phyloP scores from a whole-genome alignment of 2,888 invertebrate species.

The Drosophila subquinaria region DNA sequence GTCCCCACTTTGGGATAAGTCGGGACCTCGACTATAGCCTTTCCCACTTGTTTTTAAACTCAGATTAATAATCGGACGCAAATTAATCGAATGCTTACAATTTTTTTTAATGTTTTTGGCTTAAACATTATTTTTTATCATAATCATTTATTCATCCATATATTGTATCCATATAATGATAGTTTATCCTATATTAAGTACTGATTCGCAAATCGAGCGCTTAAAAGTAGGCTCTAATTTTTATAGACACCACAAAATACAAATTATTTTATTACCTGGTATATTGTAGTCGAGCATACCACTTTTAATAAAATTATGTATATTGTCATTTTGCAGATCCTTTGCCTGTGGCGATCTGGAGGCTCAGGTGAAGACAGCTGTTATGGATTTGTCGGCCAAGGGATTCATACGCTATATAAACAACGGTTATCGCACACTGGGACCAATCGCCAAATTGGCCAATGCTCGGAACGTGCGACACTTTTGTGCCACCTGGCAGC shows the following conservation, averaged over 20 bases:
- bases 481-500: constrained; percentile 78
- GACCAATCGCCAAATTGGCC: constrained; percentile 83
- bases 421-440: constrained; percentile 83
- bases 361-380: constrained; percentile 82
- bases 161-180: too few relatives aligned
- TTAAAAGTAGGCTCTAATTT: too few relatives aligned
- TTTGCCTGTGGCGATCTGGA: constrained; percentile 82
- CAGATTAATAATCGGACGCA: too few relatives aligned
- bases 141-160: background rate
- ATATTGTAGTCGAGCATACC: background rate
- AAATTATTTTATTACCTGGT: background rate
- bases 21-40: too few relatives aligned
- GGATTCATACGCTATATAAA: constrained; percentile 80
- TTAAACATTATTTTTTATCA: background rate
- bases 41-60: too few relatives aligned
- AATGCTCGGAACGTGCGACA: constrained; percentile 79
- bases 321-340: constrained; percentile 56
- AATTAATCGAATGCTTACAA: too few relatives aligned
- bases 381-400: constrained; percentile 73
- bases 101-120: too few relatives aligned
- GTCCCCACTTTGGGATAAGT: too few relatives aligned
- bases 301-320: background rate
- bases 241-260: too few relatives aligned
- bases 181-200: too few relatives aligned
- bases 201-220: too few relatives aligned